phyloP scores from a whole-genome alignment of 2,113 vertebrate genomes.

The Actinemys pallida region DNA sequence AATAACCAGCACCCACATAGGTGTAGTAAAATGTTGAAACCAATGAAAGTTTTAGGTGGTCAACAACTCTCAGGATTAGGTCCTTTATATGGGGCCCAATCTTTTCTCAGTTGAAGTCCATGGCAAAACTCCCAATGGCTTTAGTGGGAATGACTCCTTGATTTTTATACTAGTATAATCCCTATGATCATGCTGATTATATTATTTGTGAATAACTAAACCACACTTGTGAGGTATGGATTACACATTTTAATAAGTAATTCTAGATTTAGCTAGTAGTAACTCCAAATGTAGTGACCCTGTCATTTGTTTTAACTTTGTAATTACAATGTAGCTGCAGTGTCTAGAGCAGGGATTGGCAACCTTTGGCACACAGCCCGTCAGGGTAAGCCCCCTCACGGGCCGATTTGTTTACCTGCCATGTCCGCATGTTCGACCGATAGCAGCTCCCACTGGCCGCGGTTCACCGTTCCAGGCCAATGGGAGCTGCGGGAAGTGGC shows the following conservation, averaged over 20 bases:
- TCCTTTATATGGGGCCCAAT: neutral
- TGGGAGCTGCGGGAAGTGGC: too few relatives aligned
- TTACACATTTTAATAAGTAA: conserved; percentile 42
- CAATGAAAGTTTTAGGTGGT: neutral
- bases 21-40: neutral
- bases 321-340: neutral
- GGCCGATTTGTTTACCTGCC: too few relatives aligned
- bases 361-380: too few relatives aligned
- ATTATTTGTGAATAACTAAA: conserved; percentile 7
- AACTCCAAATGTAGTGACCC: neutral
- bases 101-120: neutral
- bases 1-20: neutral
- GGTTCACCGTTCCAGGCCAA: too few relatives aligned
- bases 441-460: too few relatives aligned
- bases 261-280: neutral
- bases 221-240: neutral
- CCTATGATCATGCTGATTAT: neutral
- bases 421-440: too few relatives aligned
- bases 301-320: neutral
- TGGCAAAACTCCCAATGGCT: neutral
- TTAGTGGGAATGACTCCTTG: neutral
- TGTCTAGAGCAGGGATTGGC: neutral
- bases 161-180: neutral
- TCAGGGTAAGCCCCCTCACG: too few relatives aligned
- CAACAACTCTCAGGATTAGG: neutral